These are phyloP conservation scores for Entelurus aequoreus DNA, from an alignment of 2,113 vertebrate species.

Conservation along the genomic window DNA sequence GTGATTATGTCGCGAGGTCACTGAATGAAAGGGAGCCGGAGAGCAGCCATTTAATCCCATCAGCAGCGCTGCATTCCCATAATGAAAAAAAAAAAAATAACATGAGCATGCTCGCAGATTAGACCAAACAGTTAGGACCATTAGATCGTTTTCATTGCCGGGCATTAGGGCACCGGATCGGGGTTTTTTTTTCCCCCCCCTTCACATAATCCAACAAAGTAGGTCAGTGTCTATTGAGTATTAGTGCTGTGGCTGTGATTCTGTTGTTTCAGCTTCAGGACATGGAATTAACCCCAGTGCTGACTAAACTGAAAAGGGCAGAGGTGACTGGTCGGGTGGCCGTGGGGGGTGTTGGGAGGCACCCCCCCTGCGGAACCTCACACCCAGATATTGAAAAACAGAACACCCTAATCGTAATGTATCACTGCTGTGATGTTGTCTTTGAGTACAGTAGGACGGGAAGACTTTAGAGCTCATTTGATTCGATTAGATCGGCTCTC, in stretches of 20 bases:
- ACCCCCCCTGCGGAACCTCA: conserved; percentile 56
- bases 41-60: conserved; percentile 69
- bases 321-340: conserved; percentile 64
- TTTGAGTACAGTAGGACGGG: too few relatives aligned
- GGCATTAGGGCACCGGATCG: conserved; percentile 71
- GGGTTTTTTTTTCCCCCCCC: conserved; percentile 43
- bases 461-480: neutral
- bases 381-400: conserved; percentile 25
- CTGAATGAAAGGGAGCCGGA: conserved; percentile 49
- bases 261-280: conserved; percentile 75
- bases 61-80: conserved; percentile 71
- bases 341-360: conserved; percentile 9
- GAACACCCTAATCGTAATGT: too few relatives aligned
- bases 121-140: conserved; percentile 73
- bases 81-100: conserved; percentile 77
- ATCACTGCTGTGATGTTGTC: too few relatives aligned
- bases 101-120: conserved; percentile 74
- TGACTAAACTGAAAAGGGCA: conserved; percentile 68
- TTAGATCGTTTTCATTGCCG: conserved; percentile 77
- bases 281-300: conserved; percentile 73
- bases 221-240: conserved; percentile 77
- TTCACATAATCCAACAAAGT: conserved; percentile 71
- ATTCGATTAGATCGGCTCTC: neutral
- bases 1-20: conserved; percentile 56
- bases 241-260: conserved; percentile 73